Evolutionary conservation across 1,140 invertebrate species (phyloP).

Genomic region (Portunus trituberculatus): DNA sequence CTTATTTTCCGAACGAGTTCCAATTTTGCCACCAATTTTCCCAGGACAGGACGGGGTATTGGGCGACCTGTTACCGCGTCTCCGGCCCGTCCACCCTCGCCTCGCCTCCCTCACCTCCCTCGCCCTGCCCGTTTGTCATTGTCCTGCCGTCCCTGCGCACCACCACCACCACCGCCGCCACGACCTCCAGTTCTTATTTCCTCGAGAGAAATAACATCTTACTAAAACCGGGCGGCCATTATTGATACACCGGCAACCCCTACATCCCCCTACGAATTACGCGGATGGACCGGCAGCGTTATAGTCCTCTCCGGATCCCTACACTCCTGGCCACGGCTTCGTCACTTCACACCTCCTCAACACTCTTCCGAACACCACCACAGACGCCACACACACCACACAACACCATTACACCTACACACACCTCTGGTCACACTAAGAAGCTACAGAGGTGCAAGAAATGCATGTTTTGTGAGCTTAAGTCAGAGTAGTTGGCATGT

Average conservation of each 20-base stretch:
- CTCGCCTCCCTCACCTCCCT: background rate
- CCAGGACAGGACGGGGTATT: slow-evolving; percentile 7
- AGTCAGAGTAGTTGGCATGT: background rate
- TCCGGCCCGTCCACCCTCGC: background rate
- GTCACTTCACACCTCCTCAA: background rate
- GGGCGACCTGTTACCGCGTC: background rate
- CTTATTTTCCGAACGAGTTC: slow-evolving; percentile 68
- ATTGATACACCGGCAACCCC: slow-evolving; percentile 41
- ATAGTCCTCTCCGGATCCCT: slow-evolving; percentile 55
- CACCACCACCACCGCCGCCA: background rate
- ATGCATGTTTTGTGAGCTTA: background rate
- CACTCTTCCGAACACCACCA: background rate
- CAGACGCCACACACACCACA: background rate
- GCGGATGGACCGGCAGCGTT: slow-evolving; percentile 68
- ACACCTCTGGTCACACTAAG: background rate
- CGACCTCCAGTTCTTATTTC: background rate
- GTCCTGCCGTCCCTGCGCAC: background rate
- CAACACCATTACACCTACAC: background rate
- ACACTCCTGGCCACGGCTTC: slow-evolving; percentile 38
- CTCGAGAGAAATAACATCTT: background rate
- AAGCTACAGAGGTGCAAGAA: background rate
- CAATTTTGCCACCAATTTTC: slow-evolving; percentile 39
- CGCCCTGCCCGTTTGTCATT: background rate
- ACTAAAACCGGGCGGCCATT: slow-evolving; percentile 27
- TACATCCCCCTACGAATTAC: slow-evolving; percentile 61